phyloP scores from a whole-genome alignment of 2,113 vertebrate species.

The Anolis sagrei region DNA sequence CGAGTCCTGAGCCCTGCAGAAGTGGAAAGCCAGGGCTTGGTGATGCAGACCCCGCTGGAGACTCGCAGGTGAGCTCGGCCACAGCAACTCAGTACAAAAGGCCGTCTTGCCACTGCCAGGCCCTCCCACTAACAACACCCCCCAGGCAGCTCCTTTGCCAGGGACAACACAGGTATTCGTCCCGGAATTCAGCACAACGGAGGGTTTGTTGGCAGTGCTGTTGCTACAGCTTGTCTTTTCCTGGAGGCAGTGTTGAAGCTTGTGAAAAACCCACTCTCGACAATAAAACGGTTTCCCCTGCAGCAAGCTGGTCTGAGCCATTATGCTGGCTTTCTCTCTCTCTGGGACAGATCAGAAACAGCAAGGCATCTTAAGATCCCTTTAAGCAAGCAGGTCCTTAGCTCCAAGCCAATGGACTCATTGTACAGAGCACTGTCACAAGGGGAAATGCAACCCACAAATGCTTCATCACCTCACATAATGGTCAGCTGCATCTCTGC shows the following conservation, averaged over 20 bases:
- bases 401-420: slow-evolving; percentile 36
- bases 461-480: slow-evolving; percentile 33
- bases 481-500: slow-evolving; percentile 47
- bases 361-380: slow-evolving; percentile 45
- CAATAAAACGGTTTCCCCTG: slow-evolving; percentile 98
- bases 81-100: slow-evolving; percentile 92
- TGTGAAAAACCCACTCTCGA: slow-evolving; percentile 99
- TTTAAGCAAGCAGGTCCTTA: background rate
- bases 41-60: slow-evolving; percentile 87
- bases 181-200: slow-evolving; percentile 72
- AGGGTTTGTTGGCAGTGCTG: slow-evolving; percentile 76
- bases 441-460: background rate
- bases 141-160: slow-evolving; percentile 88
- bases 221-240: slow-evolving; percentile 88
- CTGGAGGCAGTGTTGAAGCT: slow-evolving; percentile 98
- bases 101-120: slow-evolving; percentile 96
- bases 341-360: slow-evolving; percentile 78
- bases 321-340: slow-evolving; percentile 80
- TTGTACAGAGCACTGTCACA: slow-evolving; percentile 19
- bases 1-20: slow-evolving; percentile 94
- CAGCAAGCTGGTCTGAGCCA: slow-evolving; percentile 97
- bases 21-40: slow-evolving; percentile 92
- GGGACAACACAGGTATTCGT: slow-evolving; percentile 75
- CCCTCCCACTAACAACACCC: slow-evolving; percentile 93
- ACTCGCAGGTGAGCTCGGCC: slow-evolving; percentile 88